These are phyloP conservation scores for Enteromius treurensis DNA, from an alignment of 2,797 vertebrate genomes.

Conservation along the genomic window DNA sequence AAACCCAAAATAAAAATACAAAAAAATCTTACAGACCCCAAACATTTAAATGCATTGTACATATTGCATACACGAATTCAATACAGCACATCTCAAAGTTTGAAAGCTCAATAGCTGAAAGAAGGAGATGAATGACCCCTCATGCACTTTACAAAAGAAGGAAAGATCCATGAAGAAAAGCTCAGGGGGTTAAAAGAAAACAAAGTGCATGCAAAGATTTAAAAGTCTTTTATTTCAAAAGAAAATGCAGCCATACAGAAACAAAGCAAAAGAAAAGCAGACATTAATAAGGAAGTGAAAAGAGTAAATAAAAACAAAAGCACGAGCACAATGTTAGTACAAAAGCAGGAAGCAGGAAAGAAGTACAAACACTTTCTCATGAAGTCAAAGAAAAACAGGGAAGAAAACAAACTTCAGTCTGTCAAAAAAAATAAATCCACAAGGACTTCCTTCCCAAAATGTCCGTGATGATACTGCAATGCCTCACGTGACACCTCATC, in stretches of 20 bases:
- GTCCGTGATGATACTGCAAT: not conserved
- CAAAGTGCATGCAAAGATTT: conserved; percentile 39
- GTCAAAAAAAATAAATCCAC: not conserved
- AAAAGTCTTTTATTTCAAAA: conserved; percentile 46
- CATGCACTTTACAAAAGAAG: not conserved
- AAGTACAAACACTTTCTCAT: conserved; percentile 1
- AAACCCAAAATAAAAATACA: no score
- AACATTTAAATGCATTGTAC: not conserved
- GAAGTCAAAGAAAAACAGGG: conserved; percentile 22
- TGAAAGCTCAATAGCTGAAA: not conserved
- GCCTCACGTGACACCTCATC: not conserved
- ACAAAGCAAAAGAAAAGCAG: not conserved
- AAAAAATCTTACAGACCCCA: not conserved
- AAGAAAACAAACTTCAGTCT: not conserved
- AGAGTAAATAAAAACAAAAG: not conserved
- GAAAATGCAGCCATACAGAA: conserved; percentile 16
- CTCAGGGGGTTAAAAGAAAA: conserved; percentile 6
- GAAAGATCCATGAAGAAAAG: conserved; percentile 27
- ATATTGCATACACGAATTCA: no score
- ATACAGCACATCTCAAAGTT: not conserved
- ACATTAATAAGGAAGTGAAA: conserved; percentile 15
- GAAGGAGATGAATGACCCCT: not conserved
- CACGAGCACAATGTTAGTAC: not conserved
- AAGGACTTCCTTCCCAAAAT: not conserved
- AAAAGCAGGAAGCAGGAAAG: conserved; percentile 6